A percentile compares a stretch with the other conserved stretches of the same genome.
These are phyloP conservation scores for Acrocephalus kingi DNA, from an alignment of 2,113 vertebrate species.

Conservation along the genomic window DNA sequence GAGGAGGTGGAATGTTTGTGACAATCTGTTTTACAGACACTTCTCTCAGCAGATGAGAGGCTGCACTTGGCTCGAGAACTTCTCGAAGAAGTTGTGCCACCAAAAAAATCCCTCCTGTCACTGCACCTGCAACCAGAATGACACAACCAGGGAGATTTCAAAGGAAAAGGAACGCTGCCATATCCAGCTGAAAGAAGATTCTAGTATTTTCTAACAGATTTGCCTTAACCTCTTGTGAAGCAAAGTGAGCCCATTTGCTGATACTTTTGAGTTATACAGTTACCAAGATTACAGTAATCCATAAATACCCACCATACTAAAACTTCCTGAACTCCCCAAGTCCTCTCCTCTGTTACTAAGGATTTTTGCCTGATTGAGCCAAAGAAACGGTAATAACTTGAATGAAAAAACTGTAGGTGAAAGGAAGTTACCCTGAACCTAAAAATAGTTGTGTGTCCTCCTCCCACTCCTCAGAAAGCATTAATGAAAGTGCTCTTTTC, in stretches of 20 bases:
- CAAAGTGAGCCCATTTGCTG: background rate
- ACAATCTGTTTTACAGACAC: background rate
- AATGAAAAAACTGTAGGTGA: slow-evolving; percentile 56
- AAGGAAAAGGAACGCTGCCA: background rate
- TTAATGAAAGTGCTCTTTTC: slow-evolving; percentile 38
- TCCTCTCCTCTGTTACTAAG: background rate
- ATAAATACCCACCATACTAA: background rate
- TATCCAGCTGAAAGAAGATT: background rate
- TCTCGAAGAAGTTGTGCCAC: background rate
- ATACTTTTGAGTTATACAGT: background rate
- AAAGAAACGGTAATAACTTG: slow-evolving; percentile 23
- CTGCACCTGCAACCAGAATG: background rate
- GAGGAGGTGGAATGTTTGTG: background rate
- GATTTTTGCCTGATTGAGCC: background rate
- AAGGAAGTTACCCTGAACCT: slow-evolving; percentile 50
- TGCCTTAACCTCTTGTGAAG: background rate
- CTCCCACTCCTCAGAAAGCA: slow-evolving; percentile 56
- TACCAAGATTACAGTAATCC: background rate
- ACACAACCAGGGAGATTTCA: background rate
- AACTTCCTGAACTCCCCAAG: background rate
- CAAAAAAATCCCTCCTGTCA: background rate
- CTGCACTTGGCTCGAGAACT: background rate
- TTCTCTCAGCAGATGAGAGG: background rate
- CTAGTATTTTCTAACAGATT: background rate
- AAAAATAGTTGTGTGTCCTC: slow-evolving; percentile 49